A percentile compares a stretch with the other conserved stretches of the same genome.
Evolutionary conservation across 2,888 invertebrate species (phyloP).

Genomic region (Hemistola chrysoprasaria): DNA sequence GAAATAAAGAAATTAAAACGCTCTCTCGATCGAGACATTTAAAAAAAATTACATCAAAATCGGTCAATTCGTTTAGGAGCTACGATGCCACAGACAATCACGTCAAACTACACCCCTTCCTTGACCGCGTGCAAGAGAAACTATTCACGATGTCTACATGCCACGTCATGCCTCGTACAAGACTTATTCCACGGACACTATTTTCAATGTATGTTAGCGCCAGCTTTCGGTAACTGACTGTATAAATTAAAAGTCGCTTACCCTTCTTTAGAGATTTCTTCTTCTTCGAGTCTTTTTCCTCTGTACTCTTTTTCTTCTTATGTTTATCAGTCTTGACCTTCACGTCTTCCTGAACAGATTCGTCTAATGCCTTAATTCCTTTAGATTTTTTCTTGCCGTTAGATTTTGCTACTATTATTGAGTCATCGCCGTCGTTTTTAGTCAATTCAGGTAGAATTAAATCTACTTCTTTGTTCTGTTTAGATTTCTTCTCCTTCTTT

Average conservation of each 20-base stretch:
- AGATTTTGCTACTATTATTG: conserved; percentile 50
- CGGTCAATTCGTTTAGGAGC: too few species aligned
- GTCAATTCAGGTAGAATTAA: conserved; percentile 60
- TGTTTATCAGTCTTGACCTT: conserved; percentile 72
- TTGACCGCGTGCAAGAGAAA: too few species aligned
- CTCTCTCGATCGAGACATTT: too few species aligned
- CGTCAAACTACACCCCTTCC: too few species aligned
- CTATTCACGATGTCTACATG: too few species aligned
- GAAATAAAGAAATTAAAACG: too few species aligned
- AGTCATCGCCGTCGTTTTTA: conserved; percentile 47
- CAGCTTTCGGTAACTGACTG: too few species aligned
- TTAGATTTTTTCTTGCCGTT: conserved; percentile 60
- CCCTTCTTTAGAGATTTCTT: conserved; percentile 74
- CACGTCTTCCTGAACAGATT: conserved; percentile 34
- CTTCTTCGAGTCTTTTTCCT: conserved; percentile 69
- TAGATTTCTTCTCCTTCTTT: conserved; percentile 70
- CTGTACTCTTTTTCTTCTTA: conserved; percentile 74
- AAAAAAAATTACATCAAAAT: too few species aligned
- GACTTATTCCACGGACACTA: too few species aligned
- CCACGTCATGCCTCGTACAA: too few species aligned
- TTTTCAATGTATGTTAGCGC: too few species aligned
- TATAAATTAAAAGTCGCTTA: conserved; percentile 32
- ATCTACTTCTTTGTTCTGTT: conserved; percentile 58
- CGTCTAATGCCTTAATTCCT: conserved; percentile 42
- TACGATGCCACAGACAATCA: too few species aligned